Evolutionary conservation across 30 jellyfish, hydroid and myxozoan species (phyloP), one percentile per base, ranked within the genome.

Genomic region (Cassiopea andromeda): DNA sequence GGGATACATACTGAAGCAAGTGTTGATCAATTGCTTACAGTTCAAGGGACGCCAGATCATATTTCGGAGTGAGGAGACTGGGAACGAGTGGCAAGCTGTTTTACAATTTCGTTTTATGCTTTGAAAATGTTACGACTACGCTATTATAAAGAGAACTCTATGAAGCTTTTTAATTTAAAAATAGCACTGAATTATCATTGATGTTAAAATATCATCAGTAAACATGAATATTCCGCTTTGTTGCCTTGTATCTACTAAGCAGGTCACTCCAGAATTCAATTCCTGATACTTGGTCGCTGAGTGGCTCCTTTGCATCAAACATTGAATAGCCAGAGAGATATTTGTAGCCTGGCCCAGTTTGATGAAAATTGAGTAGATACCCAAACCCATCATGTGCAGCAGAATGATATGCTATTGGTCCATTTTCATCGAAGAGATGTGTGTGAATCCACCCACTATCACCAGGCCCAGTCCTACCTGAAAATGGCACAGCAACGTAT

Each of bases 391-490:
- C 97, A 54, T 91, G 97, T 14, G 66, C 97, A 38, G 97, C 97
- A 47, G 97, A 91, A 57, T 84, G 97, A 60, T 38, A 84, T 27
- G 97, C 97, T 4, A 91, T 67, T 46, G 97, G 97, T 48, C 97
- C 97, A 45, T 78, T 70, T 3, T 84, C 91, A 80, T 91, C 97
- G 67, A 91, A 91, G 27, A 91, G 82, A 14, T 77, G 60, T 44
- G 38, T 78, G 75, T 91, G 97, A n/a, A 70, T 57, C 58, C 59
- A n/a, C 66, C 75, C 80, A 69, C 97, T 91, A 70, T 91, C 97
- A 2, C 97, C 97, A 48, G 97, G 97, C 46, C 97, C 97, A 61
- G 97, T 91, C 57, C 97, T 85, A 6, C 97, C 97, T 91, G 85
- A 1, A 46, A 27, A 5, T 13, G 43, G 38, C 38, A 27, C 38